Conservation (phyloP, 2,113 vertebrate genomes). For the Nesoenas mayeri region DNA sequence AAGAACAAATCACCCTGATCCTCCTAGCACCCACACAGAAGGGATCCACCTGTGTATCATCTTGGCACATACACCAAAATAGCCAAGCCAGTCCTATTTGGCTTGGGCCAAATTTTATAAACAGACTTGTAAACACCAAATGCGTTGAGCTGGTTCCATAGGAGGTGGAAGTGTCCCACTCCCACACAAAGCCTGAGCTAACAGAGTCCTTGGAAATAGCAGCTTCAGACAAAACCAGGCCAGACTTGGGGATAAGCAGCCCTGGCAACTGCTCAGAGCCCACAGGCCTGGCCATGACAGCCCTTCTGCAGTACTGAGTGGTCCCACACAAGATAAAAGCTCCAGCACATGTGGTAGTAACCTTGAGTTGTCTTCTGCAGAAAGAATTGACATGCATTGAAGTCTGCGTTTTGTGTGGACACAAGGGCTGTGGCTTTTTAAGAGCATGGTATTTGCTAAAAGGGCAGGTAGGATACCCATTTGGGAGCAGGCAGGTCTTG, state of each 20-base stretch:
- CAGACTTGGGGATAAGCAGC: not conserved
- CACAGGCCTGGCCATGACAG: not conserved
- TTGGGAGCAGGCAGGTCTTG: not conserved
- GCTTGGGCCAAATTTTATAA: not conserved
- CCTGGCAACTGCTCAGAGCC: not conserved
- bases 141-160: not conserved
- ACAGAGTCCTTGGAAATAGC: not conserved
- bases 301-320: accelerated
- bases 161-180: not conserved
- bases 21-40: not conserved
- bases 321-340: not conserved
- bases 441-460: accelerated
- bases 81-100: not conserved
- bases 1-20: not conserved
- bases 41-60: not conserved
- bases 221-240: not conserved
- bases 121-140: not conserved
- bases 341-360: accelerated
- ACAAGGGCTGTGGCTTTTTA: not conserved
- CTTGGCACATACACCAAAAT: not conserved
- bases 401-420: not conserved
- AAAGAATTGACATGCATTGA: not conserved
- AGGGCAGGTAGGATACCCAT: not conserved
- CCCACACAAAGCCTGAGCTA: not conserved
- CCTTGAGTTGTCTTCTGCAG: not conserved